These are phyloP conservation scores for Ostrea edulis DNA, from an alignment of 1,140 invertebrate genomes.

Conservation along the genomic window DNA sequence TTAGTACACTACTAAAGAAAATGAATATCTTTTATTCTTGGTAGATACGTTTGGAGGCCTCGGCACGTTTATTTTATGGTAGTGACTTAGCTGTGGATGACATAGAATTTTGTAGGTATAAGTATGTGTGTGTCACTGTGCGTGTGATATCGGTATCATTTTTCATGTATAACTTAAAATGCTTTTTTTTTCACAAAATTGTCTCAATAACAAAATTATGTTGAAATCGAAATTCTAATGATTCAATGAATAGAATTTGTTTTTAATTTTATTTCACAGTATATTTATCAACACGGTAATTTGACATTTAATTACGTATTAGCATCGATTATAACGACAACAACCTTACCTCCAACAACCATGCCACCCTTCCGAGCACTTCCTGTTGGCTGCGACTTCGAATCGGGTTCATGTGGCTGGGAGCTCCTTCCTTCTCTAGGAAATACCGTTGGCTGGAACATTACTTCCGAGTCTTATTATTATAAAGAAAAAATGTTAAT, in stretches of 20 bases:
- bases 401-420: neutral
- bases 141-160: too few relatives aligned
- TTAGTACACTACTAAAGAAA: too few relatives aligned
- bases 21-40: neutral
- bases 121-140: too few relatives aligned
- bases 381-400: neutral
- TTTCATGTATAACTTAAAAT: too few relatives aligned
- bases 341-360: neutral
- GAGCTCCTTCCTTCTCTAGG: neutral
- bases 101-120: slow-evolving; percentile 24
- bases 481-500: neutral
- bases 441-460: slow-evolving; percentile 12
- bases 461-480: neutral
- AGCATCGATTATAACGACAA: neutral
- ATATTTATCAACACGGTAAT: neutral
- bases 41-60: slow-evolving; percentile 42
- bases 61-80: slow-evolving; percentile 38
- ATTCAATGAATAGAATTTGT: too few relatives aligned
- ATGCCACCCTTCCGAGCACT: neutral
- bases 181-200: too few relatives aligned
- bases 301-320: neutral
- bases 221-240: too few relatives aligned
- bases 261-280: too few relatives aligned
- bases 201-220: too few relatives aligned
- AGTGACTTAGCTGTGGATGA: slow-evolving; percentile 48